These are phyloP conservation scores for Platorchestia sp. DNA, from an alignment of 1,140 invertebrate species.

Conservation along the genomic window DNA sequence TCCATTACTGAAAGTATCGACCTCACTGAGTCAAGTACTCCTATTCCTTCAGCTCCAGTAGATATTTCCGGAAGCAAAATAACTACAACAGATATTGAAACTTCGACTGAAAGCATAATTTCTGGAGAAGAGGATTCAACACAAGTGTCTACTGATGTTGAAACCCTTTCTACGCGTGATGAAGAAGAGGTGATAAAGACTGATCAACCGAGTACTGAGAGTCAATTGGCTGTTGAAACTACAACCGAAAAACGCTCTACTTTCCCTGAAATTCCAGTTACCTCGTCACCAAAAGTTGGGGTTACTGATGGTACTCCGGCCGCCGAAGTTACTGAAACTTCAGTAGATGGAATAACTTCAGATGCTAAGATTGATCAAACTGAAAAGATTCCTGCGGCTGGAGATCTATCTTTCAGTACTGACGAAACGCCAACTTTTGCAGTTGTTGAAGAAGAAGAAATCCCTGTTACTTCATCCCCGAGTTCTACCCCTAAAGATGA, in stretches of 20 bases:
- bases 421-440: not conserved
- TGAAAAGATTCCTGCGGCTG: not conserved
- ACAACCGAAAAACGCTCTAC: not conserved
- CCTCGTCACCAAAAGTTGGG: not conserved
- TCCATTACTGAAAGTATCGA: not conserved
- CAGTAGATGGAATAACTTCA: slow-evolving; percentile 6
- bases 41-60: not conserved
- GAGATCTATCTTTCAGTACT: not conserved
- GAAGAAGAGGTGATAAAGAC: not conserved
- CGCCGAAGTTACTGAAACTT: not conserved
- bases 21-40: not conserved
- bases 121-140: not conserved
- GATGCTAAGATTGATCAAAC: not conserved
- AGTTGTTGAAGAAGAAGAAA: not conserved
- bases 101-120: not conserved
- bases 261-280: not conserved
- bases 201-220: not conserved
- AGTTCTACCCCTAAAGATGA: not conserved
- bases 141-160: not conserved
- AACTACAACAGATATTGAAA: not conserved
- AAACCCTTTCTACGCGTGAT: not conserved
- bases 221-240: not conserved
- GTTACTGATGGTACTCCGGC: not conserved
- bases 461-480: not conserved
- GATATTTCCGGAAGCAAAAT: not conserved